These are phyloP conservation scores for Gasterosteus aculeatus DNA, from an alignment of 2,113 vertebrate species.

Conservation along the genomic window DNA sequence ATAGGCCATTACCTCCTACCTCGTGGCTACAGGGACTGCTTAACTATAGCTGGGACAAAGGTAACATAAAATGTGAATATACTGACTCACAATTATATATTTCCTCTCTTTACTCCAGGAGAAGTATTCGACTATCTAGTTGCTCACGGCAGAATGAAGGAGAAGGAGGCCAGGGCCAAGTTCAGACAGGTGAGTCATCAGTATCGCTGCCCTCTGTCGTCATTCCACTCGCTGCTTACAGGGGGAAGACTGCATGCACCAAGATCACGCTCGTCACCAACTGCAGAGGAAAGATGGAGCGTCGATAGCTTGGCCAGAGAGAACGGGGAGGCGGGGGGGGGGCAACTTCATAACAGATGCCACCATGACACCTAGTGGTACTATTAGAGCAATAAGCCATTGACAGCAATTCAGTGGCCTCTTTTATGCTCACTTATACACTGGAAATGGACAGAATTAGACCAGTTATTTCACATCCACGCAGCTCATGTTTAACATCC, in stretches of 20 bases:
- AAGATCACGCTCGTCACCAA: slow-evolving; percentile 63
- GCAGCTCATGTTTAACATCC: slow-evolving; percentile 1
- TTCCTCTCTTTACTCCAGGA: slow-evolving; percentile 70
- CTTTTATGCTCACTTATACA: neutral
- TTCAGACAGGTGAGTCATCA: slow-evolving; percentile 89
- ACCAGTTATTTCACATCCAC: neutral
- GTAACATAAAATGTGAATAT: neutral
- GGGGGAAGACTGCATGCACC: slow-evolving; percentile 62
- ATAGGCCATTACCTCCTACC: neutral
- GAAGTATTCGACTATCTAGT: slow-evolving; percentile 92
- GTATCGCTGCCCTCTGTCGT: slow-evolving; percentile 41
- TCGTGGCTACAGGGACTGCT: neutral
- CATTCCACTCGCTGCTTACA: slow-evolving; percentile 48
- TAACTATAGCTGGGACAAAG: slow-evolving; percentile 7
- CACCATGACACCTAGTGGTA: slow-evolving; percentile 74
- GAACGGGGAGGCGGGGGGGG: neutral
- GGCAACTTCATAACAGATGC: slow-evolving; percentile 28
- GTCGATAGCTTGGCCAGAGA: slow-evolving; percentile 30
- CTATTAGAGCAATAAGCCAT: slow-evolving; percentile 22
- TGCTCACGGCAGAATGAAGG: slow-evolving; percentile 93
- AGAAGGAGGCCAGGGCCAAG: slow-evolving; percentile 91
- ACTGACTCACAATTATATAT: neutral
- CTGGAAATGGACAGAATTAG: slow-evolving; percentile 3
- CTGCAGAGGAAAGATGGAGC: slow-evolving; percentile 65
- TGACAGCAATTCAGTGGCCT: neutral